A percentile compares a stretch with the other conserved stretches of the same genome.
Evolutionary conservation across 2,797 vertebrate genomes (phyloP).

Genomic region (Tolypeutes matacus): DNA sequence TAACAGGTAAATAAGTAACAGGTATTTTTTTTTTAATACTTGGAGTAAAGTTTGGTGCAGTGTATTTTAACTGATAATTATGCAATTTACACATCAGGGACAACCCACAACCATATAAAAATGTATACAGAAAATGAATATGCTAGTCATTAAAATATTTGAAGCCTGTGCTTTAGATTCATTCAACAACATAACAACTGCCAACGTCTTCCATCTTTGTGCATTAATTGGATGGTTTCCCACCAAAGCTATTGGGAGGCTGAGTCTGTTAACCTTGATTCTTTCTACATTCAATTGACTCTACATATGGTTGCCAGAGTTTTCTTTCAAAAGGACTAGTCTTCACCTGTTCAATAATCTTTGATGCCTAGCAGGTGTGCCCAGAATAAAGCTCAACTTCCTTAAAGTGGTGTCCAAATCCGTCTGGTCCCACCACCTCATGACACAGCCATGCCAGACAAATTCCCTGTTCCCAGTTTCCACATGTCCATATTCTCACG

Average conservation of each 20-base stretch:
- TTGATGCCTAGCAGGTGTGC: conserved; percentile 82
- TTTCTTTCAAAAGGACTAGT: conserved; percentile 77
- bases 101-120: not conserved
- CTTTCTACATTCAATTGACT: conserved; percentile 62
- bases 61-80: not conserved
- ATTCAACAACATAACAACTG: not conserved
- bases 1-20: not conserved
- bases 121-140: not conserved
- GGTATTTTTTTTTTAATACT: not conserved
- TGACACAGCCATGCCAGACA: conserved; percentile 62
- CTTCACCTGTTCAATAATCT: conserved; percentile 83
- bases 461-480: conserved; percentile 23
- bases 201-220: not conserved
- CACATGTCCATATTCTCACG: conserved; percentile 2
- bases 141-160: not conserved
- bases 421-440: conserved; percentile 68
- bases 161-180: not conserved
- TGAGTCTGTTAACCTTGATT: conserved; percentile 26
- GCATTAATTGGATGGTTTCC: conserved; percentile 37
- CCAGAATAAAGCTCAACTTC: conserved; percentile 72
- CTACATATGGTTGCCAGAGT: conserved; percentile 83
- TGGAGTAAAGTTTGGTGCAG: not conserved
- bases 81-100: conserved; percentile 8
- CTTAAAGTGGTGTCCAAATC: conserved; percentile 52
- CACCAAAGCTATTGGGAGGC: not conserved